Percentiles rank a stretch among this genome's conserved stretches.
Conservation (phyloP, 1,140 invertebrate genomes). For the Apis dorsata region DNA sequence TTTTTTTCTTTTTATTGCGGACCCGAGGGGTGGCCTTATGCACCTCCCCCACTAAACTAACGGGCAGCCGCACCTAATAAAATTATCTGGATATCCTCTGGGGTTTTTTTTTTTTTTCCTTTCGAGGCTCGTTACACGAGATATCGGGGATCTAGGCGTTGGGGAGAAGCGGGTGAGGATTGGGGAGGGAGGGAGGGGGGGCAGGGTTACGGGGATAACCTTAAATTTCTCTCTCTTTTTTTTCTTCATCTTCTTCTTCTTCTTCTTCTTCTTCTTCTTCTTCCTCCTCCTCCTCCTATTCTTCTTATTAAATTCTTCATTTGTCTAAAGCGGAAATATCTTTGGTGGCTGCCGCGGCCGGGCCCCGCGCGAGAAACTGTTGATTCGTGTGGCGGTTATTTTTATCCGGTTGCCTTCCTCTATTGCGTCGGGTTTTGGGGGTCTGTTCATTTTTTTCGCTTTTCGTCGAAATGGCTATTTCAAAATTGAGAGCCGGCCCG, state of each 20-base stretch:
- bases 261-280: too few species aligned
- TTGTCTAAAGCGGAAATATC: conserved; percentile 61
- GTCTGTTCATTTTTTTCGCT: conserved; percentile 81
- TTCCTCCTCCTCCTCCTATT: too few species aligned
- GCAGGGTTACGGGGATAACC: conserved; percentile 40
- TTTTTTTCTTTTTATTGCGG: conserved; percentile 73
- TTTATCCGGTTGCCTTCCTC: conserved; percentile 83
- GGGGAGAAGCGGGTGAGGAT: conserved; percentile 25
- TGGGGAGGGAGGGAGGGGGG: conserved; percentile 28
- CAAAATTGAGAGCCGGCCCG: conserved; percentile 84
- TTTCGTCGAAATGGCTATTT: conserved; percentile 84
- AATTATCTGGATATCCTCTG: conserved; percentile 60
- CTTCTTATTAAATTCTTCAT: conserved; percentile 9
- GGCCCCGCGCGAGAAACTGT: conserved; percentile 84
- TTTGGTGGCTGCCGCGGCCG: conserved; percentile 75
- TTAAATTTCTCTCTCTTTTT: conserved; percentile 22
- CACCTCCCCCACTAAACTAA: conserved; percentile 76
- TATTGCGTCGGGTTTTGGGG: conserved; percentile 84
- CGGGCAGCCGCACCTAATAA: conserved; percentile 68
- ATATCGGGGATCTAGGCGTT: conserved; percentile 22
- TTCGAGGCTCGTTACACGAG: conserved; percentile 30
- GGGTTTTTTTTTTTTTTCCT: not conserved
- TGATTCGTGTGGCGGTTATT: conserved; percentile 84
- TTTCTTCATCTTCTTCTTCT: too few species aligned
- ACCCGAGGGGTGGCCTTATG: conserved; percentile 74